Evolutionary conservation across 1,140 invertebrate genomes (phyloP), one percentile per base, ranked within the genome.

Genomic region (Hydropsyche tenuis): DNA sequence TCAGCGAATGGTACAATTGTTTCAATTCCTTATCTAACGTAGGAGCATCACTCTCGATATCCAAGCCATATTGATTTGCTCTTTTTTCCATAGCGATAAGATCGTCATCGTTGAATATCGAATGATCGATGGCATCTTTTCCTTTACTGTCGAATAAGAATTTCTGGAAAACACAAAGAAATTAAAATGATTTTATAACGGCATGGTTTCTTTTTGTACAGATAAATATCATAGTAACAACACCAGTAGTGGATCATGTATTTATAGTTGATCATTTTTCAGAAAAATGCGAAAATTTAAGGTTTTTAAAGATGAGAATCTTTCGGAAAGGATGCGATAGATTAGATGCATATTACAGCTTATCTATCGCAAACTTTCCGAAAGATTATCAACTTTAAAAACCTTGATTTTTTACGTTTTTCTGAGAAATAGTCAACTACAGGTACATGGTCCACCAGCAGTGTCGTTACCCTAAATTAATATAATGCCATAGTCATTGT

Each of bases 21-120:
- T 69, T 60, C 45, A 74, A 63, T 73, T 77, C 76, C 30, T 70
- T 70, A 22, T 73, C 76, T 9, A 73, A 16, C 6, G 46, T 65
- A 25, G 37, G 43, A 14, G 6, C 27, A 20, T 74, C 73, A 45
- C 64, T 69, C 11, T 23, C 42, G 11, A 23, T 64, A 30, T 72
- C 56, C 45, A 77, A 69, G 9, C 73, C 69, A 48, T 74, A 77
- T 9, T 69, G 63, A 56, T 43, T 68, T 9, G 69, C 73, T 72
- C 43, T 74, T 43, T 30, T 69, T 63, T 72, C 75, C 75, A 76
- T 73, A 23, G 65, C 65, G 16, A 46, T 65, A 18, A 73, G 25
- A 73, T 77, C 75, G 6, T 48, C 53, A 22, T 74, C 69, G 51
- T 74, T 72, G 69, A 77, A 77, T 63, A 71, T 64, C 27, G 75